These are phyloP conservation scores for Petrosia ficiformis DNA, from an alignment of 37 sponge, comb jelly and placozoan genomes.

Conservation along the genomic window DNA sequence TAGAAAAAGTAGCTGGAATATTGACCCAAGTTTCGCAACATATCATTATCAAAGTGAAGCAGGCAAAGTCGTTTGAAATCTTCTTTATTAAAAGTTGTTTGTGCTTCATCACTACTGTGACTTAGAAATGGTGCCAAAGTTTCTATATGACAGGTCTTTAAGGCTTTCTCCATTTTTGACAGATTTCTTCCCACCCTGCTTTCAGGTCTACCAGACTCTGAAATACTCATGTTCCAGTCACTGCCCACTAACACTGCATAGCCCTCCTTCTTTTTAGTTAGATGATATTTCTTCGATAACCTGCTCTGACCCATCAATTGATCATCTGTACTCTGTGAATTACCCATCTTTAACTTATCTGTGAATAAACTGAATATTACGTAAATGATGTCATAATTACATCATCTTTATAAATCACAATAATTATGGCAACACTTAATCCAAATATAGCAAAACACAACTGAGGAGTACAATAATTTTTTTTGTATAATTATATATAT, in stretches of 20 bases:
- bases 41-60: neutral
- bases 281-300: neutral
- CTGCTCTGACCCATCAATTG: neutral
- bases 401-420: too few species aligned
- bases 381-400: too few species aligned
- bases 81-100: neutral
- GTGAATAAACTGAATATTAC: too few species aligned
- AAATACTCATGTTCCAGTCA: too few species aligned
- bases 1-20: slow-evolving; percentile 43
- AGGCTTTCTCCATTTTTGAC: neutral
- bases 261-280: slow-evolving; percentile 15
- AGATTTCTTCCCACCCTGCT: neutral
- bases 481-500: too few species aligned
- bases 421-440: too few species aligned
- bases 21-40: neutral
- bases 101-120: neutral
- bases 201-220: neutral
- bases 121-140: neutral
- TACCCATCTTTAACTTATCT: too few species aligned
- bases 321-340: neutral
- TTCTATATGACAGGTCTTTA: neutral
- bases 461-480: too few species aligned
- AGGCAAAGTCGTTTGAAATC: neutral
- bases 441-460: too few species aligned
- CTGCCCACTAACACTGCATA: slow-evolving; percentile 41